Percentiles rank a stretch among this genome's conserved stretches.
phyloP scores from a whole-genome alignment of 2,888 invertebrate genomes.

The Baccha elongata region DNA sequence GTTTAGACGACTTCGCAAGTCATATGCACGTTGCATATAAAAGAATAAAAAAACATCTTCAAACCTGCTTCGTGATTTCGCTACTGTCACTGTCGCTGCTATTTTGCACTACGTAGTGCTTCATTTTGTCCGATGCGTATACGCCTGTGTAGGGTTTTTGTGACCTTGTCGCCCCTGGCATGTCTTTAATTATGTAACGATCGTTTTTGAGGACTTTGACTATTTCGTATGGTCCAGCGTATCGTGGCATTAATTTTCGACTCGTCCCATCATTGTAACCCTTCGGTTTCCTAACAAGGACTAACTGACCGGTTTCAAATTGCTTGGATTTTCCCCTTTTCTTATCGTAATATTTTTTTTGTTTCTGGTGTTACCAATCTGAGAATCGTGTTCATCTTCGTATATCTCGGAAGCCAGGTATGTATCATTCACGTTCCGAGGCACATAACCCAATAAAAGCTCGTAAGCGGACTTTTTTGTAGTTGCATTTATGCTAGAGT shows the following conservation, averaged over 20 bases:
- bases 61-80: too few species aligned
- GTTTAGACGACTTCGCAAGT: too few species aligned
- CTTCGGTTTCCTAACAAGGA: background rate
- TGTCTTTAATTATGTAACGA: background rate
- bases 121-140: constrained; percentile 1
- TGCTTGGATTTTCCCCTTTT: background rate
- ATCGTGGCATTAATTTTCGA: background rate
- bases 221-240: background rate
- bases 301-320: background rate
- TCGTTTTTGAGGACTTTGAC: too few species aligned
- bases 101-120: background rate
- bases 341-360: background rate
- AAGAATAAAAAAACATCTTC: too few species aligned
- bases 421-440: background rate
- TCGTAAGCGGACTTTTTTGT: background rate
- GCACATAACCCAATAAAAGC: background rate
- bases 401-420: background rate
- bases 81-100: background rate
- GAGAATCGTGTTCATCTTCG: background rate
- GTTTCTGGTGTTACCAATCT: background rate
- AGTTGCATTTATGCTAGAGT: too few species aligned
- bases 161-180: background rate
- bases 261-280: background rate
- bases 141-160: background rate
- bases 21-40: too few species aligned